Base-by-base conservation (phyloP, 2,113 vertebrate species). In the Ancistrus triradiatus region DNA sequence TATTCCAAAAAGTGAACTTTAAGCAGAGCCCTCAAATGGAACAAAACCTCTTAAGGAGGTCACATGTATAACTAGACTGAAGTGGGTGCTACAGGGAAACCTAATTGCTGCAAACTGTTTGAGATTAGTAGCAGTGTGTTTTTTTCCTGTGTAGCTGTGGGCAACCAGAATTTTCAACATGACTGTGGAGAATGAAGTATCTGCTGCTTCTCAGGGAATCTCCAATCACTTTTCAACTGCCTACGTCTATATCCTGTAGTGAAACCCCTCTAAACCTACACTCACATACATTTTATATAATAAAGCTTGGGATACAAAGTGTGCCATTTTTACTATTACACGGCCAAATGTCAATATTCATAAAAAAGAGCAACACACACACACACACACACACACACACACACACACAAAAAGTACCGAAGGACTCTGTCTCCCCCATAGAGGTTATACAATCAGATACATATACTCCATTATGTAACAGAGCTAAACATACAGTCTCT, bases 371-470 rank as follows among this genome's bases (percentile, higher is more conserved):
- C 38, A 4, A 37, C 31, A 35, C 55, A 48, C 53, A 56, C 11
- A 22, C 53, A 56, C 21, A 38, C 10, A 57, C 7, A 49, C 22
- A 63, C 48, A 38, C 22, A 28, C 15, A 28, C 24, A 28, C 4
- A 22, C 47, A 50, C 14, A 42, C 33, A 33, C 51, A 13, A 35
- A 50, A 57, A 43, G 44, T 5, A 66, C 14, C 57, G 47, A 57
- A 66, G 64, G 33, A 58, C 64, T 66, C 24, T 3, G 25, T 58
- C 64, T 66, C 64, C 64, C 53, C 55, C 64, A 58, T 53, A 66
- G 31, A 58, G 46, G 64, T 66, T 66, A 66, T 48, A 66, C 64
- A 66, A 66, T 66, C 64, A 66, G 53, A 66, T 42, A 66, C 47
- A 58, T 40, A 66, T 44, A 66, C 53, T 58, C 33, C 64, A 56